Percentiles rank a stretch among this genome's conserved stretches.
Conservation (phyloP, 2,797 vertebrate genomes). For the Squalus acanthias region DNA sequence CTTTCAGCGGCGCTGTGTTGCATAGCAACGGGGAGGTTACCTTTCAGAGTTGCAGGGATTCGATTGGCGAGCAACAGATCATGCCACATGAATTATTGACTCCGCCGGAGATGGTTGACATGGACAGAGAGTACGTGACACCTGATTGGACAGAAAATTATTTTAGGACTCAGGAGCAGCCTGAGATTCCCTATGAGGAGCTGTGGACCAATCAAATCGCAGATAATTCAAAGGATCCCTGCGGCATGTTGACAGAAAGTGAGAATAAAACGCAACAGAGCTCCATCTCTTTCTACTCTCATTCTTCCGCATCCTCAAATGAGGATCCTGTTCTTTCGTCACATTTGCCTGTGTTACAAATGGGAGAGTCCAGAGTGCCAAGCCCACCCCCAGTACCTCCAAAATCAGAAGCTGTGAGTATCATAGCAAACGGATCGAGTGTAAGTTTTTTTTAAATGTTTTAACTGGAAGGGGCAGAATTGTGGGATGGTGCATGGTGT, state of each 20-base stretch:
- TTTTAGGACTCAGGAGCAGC: constrained; percentile 62
- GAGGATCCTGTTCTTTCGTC: constrained; percentile 61
- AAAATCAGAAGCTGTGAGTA: constrained; percentile 95
- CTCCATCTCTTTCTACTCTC: constrained; percentile 72
- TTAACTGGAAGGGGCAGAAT: not conserved
- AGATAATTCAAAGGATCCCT: constrained; percentile 50
- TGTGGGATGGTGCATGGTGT: not conserved
- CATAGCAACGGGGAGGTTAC: constrained; percentile 48
- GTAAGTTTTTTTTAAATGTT: not conserved
- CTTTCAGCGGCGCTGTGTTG: constrained; percentile 54
- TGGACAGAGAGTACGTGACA: constrained; percentile 78
- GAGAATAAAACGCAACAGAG: constrained; percentile 65
- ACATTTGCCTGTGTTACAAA: constrained; percentile 50
- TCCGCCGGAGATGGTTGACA: constrained; percentile 57
- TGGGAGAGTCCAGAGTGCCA: constrained; percentile 61
- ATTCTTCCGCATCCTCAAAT: constrained; percentile 55
- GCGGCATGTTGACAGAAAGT: constrained; percentile 50
- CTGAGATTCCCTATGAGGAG: constrained; percentile 91
- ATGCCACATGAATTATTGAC: constrained; percentile 43
- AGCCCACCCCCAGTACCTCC: constrained; percentile 83
- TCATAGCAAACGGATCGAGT: constrained; percentile 32
- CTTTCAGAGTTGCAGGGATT: constrained; percentile 63
- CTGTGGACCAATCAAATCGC: constrained; percentile 78
- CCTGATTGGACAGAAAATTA: constrained; percentile 80
- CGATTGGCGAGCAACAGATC: constrained; percentile 52